Conservation (phyloP, 2,797 vertebrate genomes). For the Lerista edwardsae region DNA sequence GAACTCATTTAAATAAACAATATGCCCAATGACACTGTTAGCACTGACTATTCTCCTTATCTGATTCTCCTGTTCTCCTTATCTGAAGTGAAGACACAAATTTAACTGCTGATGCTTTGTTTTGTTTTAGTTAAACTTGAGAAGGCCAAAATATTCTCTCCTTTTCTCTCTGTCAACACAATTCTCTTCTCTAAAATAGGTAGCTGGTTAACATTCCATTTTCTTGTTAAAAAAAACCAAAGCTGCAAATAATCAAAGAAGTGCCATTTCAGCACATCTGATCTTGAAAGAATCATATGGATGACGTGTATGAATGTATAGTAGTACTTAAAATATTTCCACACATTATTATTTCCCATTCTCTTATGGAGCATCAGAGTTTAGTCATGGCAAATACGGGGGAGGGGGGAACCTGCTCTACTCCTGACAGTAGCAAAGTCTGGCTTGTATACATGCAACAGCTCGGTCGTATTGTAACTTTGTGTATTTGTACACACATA, state of each 20-base stretch:
- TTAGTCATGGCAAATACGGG: neutral
- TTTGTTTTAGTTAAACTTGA: neutral
- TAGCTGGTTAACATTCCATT: neutral
- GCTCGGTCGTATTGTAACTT: too few species aligned
- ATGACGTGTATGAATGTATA: neutral
- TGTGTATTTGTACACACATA: neutral
- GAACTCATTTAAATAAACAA: too few species aligned
- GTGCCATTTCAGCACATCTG: neutral
- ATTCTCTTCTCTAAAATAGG: neutral
- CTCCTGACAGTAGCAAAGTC: neutral
- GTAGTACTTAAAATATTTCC: neutral
- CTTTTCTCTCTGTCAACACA: neutral
- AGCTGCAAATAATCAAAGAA: neutral
- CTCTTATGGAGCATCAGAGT: neutral
- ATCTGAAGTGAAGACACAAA: neutral
- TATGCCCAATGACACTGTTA: neutral
- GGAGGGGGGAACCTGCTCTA: too few species aligned
- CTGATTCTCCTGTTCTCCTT: neutral
- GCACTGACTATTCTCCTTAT: neutral
- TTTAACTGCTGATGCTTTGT: neutral
- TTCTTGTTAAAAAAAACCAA: neutral
- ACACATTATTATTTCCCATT: neutral
- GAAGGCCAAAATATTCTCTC: neutral
- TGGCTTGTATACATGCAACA: neutral
- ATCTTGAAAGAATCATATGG: neutral